Evolutionary conservation across 2,888 invertebrate genomes (phyloP), one percentile per base, ranked within the genome.

Genomic region (Sceliomorpha sp.): DNA sequence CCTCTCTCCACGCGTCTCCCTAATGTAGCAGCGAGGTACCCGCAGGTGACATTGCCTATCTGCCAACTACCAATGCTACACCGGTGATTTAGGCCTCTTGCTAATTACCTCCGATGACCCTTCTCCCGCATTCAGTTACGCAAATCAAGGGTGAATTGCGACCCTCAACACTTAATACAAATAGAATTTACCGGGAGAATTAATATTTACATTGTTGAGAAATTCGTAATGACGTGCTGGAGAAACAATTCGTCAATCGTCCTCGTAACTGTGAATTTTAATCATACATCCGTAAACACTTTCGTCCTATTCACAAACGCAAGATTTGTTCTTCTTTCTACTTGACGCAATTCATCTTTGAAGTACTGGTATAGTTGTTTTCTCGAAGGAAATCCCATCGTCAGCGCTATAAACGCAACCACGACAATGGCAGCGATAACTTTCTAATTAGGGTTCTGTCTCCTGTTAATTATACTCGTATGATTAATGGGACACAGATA

Each of bases 51-150:
- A 75, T 73, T 70, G 72, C 75, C 76, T 79, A 81, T 78, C 81
- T 78, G 77, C 78, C 76, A 76, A 75, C 75, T 73, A 51, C 78
- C 78, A 73, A 80, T 78, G 76, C 76, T 72, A 74, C 77, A 70
- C 72, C 67, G 75, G 78, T 82, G 81, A 86, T 85, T 86, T 82
- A 82, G 78, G 75, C 75, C 74, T 70, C 76, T 78, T 74, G 78
- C 85, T 86, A 86, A 87, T 86, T 86, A 87, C 77, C 77, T 63
- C 58, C 74, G 79, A 80, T 81, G 76, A 75, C 75, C 76, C 74
- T 75, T 68, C 80, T 69, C 70, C 36, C 29, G 53, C 73, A 81
- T 82, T 82, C 80, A 81, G 78, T 82, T 81, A 80, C 69, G 69
- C 58, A 63, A 62, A 69, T 66, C 56, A 37, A 60, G 34, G 29